phyloP scores from a whole-genome alignment of 2,888 invertebrate genomes.

The Caenorhabditis afra region DNA sequence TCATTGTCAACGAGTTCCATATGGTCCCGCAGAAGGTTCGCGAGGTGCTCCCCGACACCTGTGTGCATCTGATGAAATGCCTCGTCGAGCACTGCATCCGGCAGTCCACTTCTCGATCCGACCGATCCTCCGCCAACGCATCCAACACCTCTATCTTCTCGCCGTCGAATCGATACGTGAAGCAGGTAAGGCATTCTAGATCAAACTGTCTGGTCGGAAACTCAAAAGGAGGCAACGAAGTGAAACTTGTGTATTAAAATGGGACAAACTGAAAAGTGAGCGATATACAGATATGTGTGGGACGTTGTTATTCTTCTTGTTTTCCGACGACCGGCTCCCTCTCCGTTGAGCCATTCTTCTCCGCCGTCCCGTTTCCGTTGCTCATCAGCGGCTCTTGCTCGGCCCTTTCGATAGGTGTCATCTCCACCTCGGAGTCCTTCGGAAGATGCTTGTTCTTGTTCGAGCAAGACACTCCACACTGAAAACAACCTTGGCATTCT shows the following conservation, averaged over 20 bases:
- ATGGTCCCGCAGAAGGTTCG: slow-evolving; percentile 74
- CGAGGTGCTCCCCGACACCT: slow-evolving; percentile 74
- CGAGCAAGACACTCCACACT: slow-evolving; percentile 36
- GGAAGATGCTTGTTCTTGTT: slow-evolving; percentile 29
- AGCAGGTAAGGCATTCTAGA: slow-evolving; percentile 44
- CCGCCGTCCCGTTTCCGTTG: too few species aligned
- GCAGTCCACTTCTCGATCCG: slow-evolving; percentile 34
- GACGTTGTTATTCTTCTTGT: neutral
- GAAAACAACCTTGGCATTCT: neutral
- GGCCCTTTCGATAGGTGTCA: neutral
- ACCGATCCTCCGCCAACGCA: neutral
- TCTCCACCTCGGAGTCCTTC: neutral
- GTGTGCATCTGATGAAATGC: slow-evolving; percentile 73
- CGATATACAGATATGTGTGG: slow-evolving; percentile 16
- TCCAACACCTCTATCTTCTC: slow-evolving; percentile 36
- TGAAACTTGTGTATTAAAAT: too few species aligned
- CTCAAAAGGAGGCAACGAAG: too few species aligned
- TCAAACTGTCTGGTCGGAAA: neutral
- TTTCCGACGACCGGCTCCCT: neutral
- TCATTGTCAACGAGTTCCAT: slow-evolving; percentile 70
- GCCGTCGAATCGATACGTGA: slow-evolving; percentile 46
- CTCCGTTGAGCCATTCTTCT: neutral
- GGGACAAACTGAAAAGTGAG: neutral
- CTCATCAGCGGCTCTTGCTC: too few species aligned
- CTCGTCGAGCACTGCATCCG: slow-evolving; percentile 66